Base-by-base conservation (phyloP, 1,140 invertebrate species). In the Oedothorax gibbosus region DNA sequence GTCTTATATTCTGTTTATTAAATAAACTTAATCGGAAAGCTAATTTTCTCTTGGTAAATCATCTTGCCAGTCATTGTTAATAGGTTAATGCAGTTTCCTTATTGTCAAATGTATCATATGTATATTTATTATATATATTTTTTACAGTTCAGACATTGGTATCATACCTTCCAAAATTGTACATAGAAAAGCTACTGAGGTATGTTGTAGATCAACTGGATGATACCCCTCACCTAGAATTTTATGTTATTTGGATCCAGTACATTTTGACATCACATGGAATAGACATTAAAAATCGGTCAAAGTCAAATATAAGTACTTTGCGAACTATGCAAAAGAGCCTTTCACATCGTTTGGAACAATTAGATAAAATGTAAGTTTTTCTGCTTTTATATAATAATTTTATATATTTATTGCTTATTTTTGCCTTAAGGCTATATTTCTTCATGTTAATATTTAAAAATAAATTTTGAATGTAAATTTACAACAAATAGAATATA, bases 331-430 rank as follows among this genome's bases (percentile, higher is more conserved):
- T 98, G 21, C 95, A 97, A 88, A 97, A 96, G 89, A 94, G 93
- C 88, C 90, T 98, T 49, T 93, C 93, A 2, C 92, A 92, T n/a
- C 95, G 95, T 90, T 94, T 95, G 87, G 93, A 95, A 51, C 94
- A 96, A 88, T 88, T 98, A 0, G 93, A 93, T 78, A 96, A 96
- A 92, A 93, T 98, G 95, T 97, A 91, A 94, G 94, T 93, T 68
- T 62, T 54, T 9, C 7, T 14, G 6, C 54, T 4, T 51, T 78
- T 35, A 21, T 73, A 14, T 64, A n/a, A n/a, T 64, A 20, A 35
- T 14, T 79, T 35, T 35, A 3, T 68, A 68, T 68, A 68, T 18
- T 68, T 12, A 15, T 18, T 68, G 65, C 21, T 21, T 2, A 35
- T 35, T 35, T 35, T 35, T 35, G 35, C 35, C 35, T 35, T 35